Evolutionary conservation across 1,140 invertebrate species (phyloP).

Genomic region (Cataglyphis hispanica): DNA sequence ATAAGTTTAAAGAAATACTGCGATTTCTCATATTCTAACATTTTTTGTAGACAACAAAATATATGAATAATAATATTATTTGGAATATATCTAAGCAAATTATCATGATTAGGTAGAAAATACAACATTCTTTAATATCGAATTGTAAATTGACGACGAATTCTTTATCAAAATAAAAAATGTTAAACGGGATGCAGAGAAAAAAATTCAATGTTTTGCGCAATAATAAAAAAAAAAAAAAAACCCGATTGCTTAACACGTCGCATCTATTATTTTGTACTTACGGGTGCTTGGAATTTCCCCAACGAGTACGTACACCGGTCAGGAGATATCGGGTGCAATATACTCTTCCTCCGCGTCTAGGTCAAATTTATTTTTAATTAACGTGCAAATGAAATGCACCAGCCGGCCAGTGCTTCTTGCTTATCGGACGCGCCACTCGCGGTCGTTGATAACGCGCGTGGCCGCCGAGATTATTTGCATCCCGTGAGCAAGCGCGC

Average conservation of each 20-base stretch:
- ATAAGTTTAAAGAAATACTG: not conserved
- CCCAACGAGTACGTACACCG: not conserved
- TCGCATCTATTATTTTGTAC: constrained; percentile 43
- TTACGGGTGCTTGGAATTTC: constrained; percentile 1
- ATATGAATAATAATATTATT: not conserved
- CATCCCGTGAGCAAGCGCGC: constrained; percentile 50
- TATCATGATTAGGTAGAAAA: not conserved
- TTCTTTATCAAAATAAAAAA: not conserved
- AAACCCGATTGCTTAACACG: not conserved
- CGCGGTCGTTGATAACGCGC: constrained; percentile 68
- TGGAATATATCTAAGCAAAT: not conserved
- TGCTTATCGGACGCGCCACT: constrained; percentile 68
- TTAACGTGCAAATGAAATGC: constrained; percentile 78
- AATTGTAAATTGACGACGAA: not conserved
- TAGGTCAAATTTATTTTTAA: constrained; percentile 77
- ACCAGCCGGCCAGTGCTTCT: constrained; percentile 54
- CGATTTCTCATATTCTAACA: not conserved
- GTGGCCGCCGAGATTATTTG: constrained; percentile 63
- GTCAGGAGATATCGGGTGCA: constrained; percentile 37
- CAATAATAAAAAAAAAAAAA: constrained; percentile 41
- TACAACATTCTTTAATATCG: not conserved
- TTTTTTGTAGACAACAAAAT: not conserved
- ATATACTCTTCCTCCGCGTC: constrained; percentile 42
- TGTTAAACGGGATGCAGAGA: not conserved
- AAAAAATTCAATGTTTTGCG: not conserved